Percentiles rank a stretch among this genome's conserved stretches.
Conservation (phyloP, 2,888 invertebrate species). For the Eupeodes luniger region DNA sequence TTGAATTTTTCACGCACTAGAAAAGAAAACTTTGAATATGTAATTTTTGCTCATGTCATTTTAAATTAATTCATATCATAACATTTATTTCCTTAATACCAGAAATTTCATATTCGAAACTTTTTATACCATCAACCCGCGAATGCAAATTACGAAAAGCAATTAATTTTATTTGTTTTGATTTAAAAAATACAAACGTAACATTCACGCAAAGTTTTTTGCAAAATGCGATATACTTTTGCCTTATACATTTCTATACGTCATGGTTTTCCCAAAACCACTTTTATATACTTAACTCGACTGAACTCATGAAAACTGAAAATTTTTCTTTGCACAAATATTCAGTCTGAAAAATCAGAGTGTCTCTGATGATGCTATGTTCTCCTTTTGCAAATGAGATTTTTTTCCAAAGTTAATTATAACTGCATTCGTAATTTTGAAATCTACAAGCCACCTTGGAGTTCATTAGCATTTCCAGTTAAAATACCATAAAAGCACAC, state of each 20-base stretch:
- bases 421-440: conserved; percentile 5
- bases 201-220: neutral
- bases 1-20: no score
- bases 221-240: no score
- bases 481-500: conserved; percentile 16
- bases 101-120: no score
- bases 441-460: neutral
- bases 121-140: no score
- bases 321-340: neutral
- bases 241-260: no score
- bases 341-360: neutral
- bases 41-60: no score
- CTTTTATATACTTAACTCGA: neutral
- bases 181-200: neutral
- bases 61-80: no score
- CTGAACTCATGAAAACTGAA: neutral
- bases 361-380: neutral
- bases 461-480: conserved; percentile 41
- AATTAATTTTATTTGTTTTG: conserved; percentile 3
- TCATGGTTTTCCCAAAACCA: neutral
- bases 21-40: no score
- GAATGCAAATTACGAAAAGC: neutral
- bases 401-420: conserved; percentile 31
- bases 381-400: neutral
- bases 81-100: no score